phyloP scores from a whole-genome alignment of 2,797 vertebrate genomes.

The Crocidura indochinensis region DNA sequence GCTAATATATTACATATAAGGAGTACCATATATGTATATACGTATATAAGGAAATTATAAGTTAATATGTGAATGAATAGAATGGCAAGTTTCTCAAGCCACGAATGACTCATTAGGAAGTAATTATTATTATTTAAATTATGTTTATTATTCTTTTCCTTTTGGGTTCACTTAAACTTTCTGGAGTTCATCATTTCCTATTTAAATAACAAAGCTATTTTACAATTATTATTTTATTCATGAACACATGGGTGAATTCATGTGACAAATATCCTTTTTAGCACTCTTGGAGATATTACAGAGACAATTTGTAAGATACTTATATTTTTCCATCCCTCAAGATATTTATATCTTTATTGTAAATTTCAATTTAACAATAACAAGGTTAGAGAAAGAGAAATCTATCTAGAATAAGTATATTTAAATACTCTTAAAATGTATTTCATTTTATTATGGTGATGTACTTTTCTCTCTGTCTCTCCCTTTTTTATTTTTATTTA shows the following conservation, averaged over 20 bases:
- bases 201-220: slow-evolving; percentile 70
- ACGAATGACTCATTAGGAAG: slow-evolving; percentile 57
- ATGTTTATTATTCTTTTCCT: slow-evolving; percentile 61
- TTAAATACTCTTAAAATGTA: slow-evolving; percentile 12
- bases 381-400: neutral
- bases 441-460: neutral
- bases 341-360: slow-evolving; percentile 61
- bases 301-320: slow-evolving; percentile 62
- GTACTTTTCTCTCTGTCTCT: neutral
- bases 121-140: slow-evolving; percentile 67
- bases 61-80: slow-evolving; percentile 42
- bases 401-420: neutral
- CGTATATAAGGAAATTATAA: neutral
- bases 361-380: slow-evolving; percentile 59
- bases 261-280: slow-evolving; percentile 42
- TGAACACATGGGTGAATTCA: slow-evolving; percentile 53
- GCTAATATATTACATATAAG: slow-evolving; percentile 39
- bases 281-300: slow-evolving; percentile 64
- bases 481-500: too few relatives aligned
- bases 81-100: slow-evolving; percentile 55
- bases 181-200: slow-evolving; percentile 74
- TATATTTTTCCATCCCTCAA: slow-evolving; percentile 47
- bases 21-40: neutral
- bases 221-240: slow-evolving; percentile 45
- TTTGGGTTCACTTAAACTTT: slow-evolving; percentile 72